These are phyloP conservation scores for Euura saliciscinereae DNA, from an alignment of 1,140 invertebrate species.

Conservation along the genomic window DNA sequence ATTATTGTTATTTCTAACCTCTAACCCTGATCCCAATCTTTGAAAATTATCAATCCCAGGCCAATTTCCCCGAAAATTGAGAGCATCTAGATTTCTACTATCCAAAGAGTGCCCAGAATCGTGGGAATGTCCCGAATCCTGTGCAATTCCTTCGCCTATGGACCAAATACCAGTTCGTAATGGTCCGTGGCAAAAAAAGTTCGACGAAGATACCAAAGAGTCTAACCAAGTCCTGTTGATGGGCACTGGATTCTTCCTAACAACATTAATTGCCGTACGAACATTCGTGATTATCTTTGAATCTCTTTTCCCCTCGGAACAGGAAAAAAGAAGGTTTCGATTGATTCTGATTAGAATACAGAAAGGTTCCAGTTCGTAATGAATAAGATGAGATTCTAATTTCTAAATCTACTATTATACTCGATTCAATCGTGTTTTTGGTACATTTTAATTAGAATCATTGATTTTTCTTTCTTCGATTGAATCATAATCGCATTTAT, in stretches of 20 bases:
- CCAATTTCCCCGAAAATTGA: conserved; percentile 4
- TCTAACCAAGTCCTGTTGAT: conserved; percentile 16
- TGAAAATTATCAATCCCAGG: no score
- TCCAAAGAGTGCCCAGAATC: conserved; percentile 9
- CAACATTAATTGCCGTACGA: conserved; percentile 8
- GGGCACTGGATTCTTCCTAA: conserved; percentile 1
- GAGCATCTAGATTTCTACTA: conserved; percentile 7
- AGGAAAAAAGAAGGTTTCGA: no score
- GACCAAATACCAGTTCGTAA: conserved; percentile 24
- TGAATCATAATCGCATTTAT: no score
- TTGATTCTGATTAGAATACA: no score
- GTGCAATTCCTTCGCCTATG: background rate
- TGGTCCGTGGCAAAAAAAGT: conserved; percentile 32
- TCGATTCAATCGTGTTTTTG: no score
- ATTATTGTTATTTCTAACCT: no score
- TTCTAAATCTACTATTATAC: no score
- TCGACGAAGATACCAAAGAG: conserved; percentile 23
- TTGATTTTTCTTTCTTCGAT: no score
- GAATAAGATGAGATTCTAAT: background rate
- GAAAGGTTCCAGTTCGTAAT: background rate
- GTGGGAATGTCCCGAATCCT: background rate
- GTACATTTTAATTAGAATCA: no score
- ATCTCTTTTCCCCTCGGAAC: no score
- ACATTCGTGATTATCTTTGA: background rate
- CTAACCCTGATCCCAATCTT: no score